phyloP scores from a whole-genome alignment of 2,888 invertebrate genomes.

The Lasioglossum zephyrum region DNA sequence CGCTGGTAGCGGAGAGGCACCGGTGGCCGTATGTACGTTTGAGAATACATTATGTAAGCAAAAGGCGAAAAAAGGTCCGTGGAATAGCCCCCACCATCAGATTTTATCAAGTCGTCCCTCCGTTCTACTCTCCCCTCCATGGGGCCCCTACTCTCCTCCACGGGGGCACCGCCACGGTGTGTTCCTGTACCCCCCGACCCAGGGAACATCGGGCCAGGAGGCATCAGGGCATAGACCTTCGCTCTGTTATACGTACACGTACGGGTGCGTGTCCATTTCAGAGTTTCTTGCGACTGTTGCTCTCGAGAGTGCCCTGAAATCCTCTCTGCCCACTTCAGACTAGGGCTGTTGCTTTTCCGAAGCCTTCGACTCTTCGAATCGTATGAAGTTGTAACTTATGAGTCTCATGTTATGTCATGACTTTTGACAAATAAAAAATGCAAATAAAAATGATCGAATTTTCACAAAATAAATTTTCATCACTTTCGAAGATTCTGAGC shows the following conservation, averaged over 20 bases:
- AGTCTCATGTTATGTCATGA: no score
- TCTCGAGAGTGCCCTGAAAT: background rate
- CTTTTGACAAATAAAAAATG: no score
- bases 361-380: no score
- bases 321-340: background rate
- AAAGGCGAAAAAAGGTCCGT: conserved; percentile 70
- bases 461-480: no score
- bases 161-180: conserved; percentile 20
- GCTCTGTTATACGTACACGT: conserved; percentile 65
- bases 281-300: background rate
- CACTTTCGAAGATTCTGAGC: no score
- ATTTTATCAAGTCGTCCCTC: conserved; percentile 60
- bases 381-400: no score
- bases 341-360: no score
- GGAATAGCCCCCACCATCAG: conserved; percentile 67
- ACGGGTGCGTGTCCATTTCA: conserved; percentile 72
- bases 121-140: conserved; percentile 49
- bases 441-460: no score
- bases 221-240: conserved; percentile 80
- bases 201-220: conserved; percentile 61
- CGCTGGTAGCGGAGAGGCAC: conserved; percentile 56
- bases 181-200: conserved; percentile 51
- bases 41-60: conserved; percentile 79
- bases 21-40: conserved; percentile 69
- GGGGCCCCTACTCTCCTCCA: conserved; percentile 29